A percentile compares a stretch with the other conserved stretches of the same genome.
Conservation (phyloP, 1,140 invertebrate genomes). For the Bursaphelenchus mucronatus region DNA sequence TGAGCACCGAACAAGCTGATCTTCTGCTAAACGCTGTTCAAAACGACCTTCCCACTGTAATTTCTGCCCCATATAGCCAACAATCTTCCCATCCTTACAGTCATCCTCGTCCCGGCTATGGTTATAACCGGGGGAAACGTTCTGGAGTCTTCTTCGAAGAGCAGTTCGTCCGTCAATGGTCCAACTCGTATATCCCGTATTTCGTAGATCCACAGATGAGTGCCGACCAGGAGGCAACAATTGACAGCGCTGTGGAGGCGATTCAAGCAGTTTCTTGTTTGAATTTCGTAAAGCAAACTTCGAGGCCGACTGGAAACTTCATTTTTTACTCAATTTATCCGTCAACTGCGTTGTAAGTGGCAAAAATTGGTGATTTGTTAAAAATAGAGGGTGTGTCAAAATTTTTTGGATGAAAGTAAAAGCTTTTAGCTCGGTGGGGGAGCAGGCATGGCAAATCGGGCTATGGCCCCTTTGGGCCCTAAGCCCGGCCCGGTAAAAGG, state of each 20-base stretch:
- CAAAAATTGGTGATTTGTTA: conserved; percentile 8
- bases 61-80: conserved; percentile 5
- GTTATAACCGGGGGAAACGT: neutral
- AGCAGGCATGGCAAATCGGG: too few species aligned
- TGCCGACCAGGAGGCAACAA: conserved; percentile 6
- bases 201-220: conserved; percentile 37
- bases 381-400: too few species aligned
- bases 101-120: neutral
- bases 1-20: conserved; percentile 46
- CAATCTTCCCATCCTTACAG: too few species aligned
- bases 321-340: conserved; percentile 51
- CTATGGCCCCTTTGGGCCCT: too few species aligned
- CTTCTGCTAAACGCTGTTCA: conserved; percentile 34
- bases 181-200: conserved; percentile 36
- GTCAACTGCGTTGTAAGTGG: neutral
- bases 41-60: conserved; percentile 23
- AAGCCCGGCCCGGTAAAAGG: too few species aligned
- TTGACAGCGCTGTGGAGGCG: conserved; percentile 43
- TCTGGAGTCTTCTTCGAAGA: conserved; percentile 40
- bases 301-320: conserved; percentile 36
- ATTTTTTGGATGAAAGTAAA: too few species aligned
- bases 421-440: too few species aligned
- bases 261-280: conserved; percentile 54
- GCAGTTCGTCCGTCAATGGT: conserved; percentile 27
- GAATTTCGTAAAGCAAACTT: conserved; percentile 32